phyloP scores from a whole-genome alignment of 2,797 vertebrate genomes.

The Discoglossus pictus region DNA sequence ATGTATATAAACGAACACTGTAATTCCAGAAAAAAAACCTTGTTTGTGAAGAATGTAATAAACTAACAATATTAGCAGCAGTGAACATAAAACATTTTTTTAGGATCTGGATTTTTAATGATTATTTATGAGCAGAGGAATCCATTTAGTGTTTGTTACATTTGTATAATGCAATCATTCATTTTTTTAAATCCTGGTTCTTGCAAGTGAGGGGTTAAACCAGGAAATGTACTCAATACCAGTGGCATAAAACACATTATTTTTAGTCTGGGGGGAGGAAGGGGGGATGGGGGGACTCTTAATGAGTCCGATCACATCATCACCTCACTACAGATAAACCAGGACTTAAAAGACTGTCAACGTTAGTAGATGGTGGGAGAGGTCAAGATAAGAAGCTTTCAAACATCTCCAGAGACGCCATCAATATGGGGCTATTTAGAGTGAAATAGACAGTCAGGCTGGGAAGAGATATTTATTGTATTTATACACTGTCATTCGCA shows the following conservation, averaged over 20 bases:
- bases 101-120: too few relatives aligned
- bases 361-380: neutral
- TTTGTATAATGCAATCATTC: too few relatives aligned
- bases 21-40: too few relatives aligned
- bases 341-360: neutral
- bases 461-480: neutral
- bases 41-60: too few relatives aligned
- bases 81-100: too few relatives aligned
- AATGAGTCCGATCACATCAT: neutral
- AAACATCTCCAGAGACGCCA: neutral
- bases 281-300: neutral
- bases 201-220: too few relatives aligned
- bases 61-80: too few relatives aligned
- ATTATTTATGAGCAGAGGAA: too few relatives aligned
- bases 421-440: neutral
- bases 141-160: too few relatives aligned
- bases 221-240: neutral
- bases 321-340: conserved; percentile 3
- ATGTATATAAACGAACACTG: too few relatives aligned
- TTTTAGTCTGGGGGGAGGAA: neutral
- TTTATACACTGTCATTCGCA: neutral
- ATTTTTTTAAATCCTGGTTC: too few relatives aligned
- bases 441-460: neutral
- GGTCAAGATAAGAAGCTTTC: neutral
- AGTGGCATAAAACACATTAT: neutral